Percentiles rank a stretch among this genome's conserved stretches.
These are phyloP conservation scores for Acronicta psi DNA, from an alignment of 2,888 invertebrate species.

Conservation along the genomic window DNA sequence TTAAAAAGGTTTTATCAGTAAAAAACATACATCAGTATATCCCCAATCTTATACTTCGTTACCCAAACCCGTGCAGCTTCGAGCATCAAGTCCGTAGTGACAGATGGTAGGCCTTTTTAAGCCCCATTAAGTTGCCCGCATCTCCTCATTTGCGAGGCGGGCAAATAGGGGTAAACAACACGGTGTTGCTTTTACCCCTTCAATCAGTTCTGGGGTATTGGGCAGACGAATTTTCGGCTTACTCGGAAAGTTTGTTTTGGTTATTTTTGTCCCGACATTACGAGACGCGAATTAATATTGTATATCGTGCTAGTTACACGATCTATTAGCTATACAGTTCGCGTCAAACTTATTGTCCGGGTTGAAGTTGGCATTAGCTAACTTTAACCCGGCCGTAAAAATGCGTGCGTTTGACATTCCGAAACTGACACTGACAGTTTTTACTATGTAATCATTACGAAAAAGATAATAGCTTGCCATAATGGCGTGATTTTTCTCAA, in stretches of 20 bases:
- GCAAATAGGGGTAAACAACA: constrained; percentile 31
- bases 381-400: no score
- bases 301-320: no score
- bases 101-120: constrained; percentile 46
- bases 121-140: constrained; percentile 42
- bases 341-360: no score
- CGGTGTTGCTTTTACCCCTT: constrained; percentile 36
- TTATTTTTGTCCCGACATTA: background rate
- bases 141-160: constrained; percentile 45
- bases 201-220: constrained; percentile 41
- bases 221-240: constrained; percentile 5
- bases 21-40: background rate
- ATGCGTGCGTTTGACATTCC: no score
- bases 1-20: background rate
- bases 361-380: no score
- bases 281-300: background rate
- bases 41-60: constrained; percentile 12
- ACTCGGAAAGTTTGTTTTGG: background rate
- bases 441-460: no score
- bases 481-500: no score
- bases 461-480: no score
- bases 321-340: no score
- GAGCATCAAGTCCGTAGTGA: constrained; percentile 18
- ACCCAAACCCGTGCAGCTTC: constrained; percentile 13
- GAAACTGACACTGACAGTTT: no score